Base-by-base conservation (phyloP, 2,113 vertebrate genomes). In the Ochotona princeps region DNA sequence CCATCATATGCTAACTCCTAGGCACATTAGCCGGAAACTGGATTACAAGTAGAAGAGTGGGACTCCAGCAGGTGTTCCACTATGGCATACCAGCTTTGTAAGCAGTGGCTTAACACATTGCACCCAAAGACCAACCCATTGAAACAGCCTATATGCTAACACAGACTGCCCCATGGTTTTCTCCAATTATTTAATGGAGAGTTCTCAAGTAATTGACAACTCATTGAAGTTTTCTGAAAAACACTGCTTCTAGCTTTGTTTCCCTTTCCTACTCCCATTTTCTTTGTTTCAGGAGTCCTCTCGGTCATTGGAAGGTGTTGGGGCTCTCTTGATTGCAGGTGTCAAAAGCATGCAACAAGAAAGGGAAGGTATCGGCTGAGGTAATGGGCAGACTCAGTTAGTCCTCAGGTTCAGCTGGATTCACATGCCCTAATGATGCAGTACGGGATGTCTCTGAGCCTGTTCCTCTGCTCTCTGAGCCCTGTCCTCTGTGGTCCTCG, bases 261-360 rank as follows among this genome's bases (percentile, higher is more conserved):
- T 76, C 5, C 87, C 26, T 87, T 82, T 63, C 14, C 32, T 74
- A 63, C 76, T 47, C 73, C 83, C 70, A 84, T 85, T 87, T 81
- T 92, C 13, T 81, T 85, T 92, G 72, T 93, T 93, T 94, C n/a
- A 49, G 65, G 66, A 47, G 30, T 63, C 32, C 32, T 90, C 82
- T 88, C 75, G 60, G 81, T 57, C 57, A 76, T 32, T 38, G 85
- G 80, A 88, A 83, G 21, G 23, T 95, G 18, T 91, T 23, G 18
- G 54, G 54, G n/a, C 60, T 74, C 23, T 89, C 13, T 89, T 79
- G 91, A 76, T 44, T n/a, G 35, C 65, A 82, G 38, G 30, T 93
- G 67, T 91, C 57, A 93, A 81, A 78, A 79, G 8, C 21, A 35
- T 11, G 74, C 57, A 79, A 14, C 10, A 54, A 83, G 72, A 25